phyloP scores from a whole-genome alignment of 2,113 vertebrate genomes.

The Coturnix japonica region DNA sequence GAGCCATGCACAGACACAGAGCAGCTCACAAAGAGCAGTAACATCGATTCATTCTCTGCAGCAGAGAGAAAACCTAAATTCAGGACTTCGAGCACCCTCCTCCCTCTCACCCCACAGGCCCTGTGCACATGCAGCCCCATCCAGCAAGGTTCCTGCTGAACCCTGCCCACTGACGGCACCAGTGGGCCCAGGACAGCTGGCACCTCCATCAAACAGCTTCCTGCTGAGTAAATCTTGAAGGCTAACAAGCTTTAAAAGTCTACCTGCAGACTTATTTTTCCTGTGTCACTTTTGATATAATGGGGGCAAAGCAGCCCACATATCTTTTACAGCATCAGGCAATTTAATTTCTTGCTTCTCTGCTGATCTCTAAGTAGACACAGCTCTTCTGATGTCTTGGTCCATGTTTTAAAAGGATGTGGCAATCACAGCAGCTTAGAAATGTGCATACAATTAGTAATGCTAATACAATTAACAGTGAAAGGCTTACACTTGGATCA shows the following conservation, averaged over 20 bases:
- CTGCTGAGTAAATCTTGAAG: not conserved
- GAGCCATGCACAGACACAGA: not conserved
- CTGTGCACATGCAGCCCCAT: not conserved
- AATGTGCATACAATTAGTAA: conserved; percentile 16
- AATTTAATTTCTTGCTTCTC: conserved; percentile 23
- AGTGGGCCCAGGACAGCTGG: not conserved
- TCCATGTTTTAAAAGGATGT: conserved; percentile 10
- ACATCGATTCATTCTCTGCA: not conserved
- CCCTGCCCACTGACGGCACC: not conserved
- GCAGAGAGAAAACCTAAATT: not conserved
- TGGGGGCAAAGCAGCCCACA: not conserved
- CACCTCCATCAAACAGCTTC: not conserved
- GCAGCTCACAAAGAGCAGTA: not conserved
- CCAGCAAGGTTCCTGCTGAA: fast-evolving
- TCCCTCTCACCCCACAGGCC: not conserved
- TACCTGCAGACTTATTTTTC: not conserved
- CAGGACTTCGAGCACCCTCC: not conserved
- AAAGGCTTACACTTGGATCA: conserved; percentile 7
- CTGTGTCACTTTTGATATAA: not conserved
- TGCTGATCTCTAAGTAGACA: not conserved
- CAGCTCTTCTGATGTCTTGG: not conserved
- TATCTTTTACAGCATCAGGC: not conserved
- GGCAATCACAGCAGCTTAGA: conserved; percentile 12
- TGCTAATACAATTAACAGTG: conserved; percentile 39
- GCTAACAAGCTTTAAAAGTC: not conserved